Evolutionary conservation across 2,113 vertebrate species (phyloP).

Genomic region (Gulo gulo): DNA sequence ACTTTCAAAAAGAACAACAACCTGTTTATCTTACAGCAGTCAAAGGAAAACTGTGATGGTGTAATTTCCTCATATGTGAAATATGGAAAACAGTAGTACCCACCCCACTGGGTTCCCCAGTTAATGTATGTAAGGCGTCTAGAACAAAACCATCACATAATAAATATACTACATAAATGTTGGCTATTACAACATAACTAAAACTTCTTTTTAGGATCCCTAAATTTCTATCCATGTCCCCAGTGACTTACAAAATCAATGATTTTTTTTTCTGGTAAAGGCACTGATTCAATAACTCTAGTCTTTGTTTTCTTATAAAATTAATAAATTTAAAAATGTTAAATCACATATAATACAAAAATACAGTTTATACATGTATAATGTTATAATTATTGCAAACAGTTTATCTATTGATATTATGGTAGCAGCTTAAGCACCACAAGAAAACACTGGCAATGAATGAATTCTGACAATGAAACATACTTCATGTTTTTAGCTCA

Average conservation of each 20-base stretch:
- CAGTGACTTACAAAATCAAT: not conserved
- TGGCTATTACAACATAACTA: not conserved
- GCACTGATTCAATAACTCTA: not conserved
- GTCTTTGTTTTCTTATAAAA: not conserved
- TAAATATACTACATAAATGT: not conserved
- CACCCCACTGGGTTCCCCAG: not conserved
- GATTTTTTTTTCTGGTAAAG: not conserved
- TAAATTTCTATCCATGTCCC: constrained; percentile 2
- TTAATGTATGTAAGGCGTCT: not conserved
- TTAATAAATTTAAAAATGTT: not conserved
- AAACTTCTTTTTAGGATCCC: not conserved
- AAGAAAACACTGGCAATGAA: not conserved
- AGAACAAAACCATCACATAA: not conserved
- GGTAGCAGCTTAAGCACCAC: not conserved
- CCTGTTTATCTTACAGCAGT: not conserved
- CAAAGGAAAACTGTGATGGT: not conserved
- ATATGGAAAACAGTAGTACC: not conserved
- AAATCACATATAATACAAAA: not conserved
- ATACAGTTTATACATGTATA: not conserved
- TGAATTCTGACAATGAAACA: not conserved
- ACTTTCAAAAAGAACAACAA: not conserved
- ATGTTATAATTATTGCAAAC: not conserved
- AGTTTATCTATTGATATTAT: not conserved
- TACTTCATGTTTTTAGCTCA: not conserved
- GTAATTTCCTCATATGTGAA: not conserved